Base-by-base conservation (phyloP, 2,888 invertebrate species). In the Clostera curtula region DNA sequence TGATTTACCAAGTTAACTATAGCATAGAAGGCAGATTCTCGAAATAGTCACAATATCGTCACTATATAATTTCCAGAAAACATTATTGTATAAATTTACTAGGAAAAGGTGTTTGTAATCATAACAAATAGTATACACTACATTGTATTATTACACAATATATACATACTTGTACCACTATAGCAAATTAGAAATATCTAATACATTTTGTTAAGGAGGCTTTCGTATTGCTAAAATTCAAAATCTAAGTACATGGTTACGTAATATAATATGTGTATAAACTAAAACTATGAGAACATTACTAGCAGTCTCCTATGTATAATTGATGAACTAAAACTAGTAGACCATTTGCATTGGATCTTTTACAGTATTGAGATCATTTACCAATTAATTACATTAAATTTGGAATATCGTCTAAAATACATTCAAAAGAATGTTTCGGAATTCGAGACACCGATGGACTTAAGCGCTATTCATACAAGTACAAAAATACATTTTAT, bases 361-460 rank as follows among this genome's bases (percentile, higher is more conserved):
- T 31, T 30, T 12, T 9, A 17, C 17, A 31, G 40, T 42, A 49
- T 33, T 57, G 58, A 59, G 58, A 59, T 59, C 58, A 52, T 32
- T 40, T 40, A 49, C 29, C 37, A 43, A 56, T 43, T 40, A 29
- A 15, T 10, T 15, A 23, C 8, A 22, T 22, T 22, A 9, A 18
- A 19, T 4, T 19, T 19, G 3, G 10, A 19, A 10, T 9, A 5
- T 7, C 3, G 3, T 18, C 6, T 10, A 19, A 6, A 3, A 9
- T 19, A 19, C 3, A 9, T 9, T 19, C 3, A 19, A 9, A 3
- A 19, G 9, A 19, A 10, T 8, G 5, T 3, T 10, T 18, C 7
- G 4, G n/a, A n/a, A n/a, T n/a, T n/a, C n/a, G n/a, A n/a, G n/a
- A n/a, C n/a, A n/a, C n/a, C n/a, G n/a, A n/a, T n/a, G n/a, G n/a